phyloP scores from a whole-genome alignment of 2,888 invertebrate species.

The Diarsia brunnea region DNA sequence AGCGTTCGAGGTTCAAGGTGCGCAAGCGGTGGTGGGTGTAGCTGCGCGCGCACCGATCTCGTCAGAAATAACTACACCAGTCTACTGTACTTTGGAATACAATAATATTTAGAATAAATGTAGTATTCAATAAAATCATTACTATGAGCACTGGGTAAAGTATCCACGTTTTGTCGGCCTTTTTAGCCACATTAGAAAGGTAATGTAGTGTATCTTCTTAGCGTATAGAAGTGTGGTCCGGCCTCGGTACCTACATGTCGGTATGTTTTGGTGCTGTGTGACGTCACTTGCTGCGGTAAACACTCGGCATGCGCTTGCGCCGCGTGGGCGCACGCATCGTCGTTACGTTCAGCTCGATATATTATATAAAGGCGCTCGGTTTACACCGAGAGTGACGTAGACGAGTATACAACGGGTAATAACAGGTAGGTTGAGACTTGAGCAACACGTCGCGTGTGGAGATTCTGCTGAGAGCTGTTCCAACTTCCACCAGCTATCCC shows the following conservation, averaged over 20 bases:
- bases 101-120: not conserved
- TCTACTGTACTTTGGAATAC: not conserved
- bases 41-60: constrained; percentile 14
- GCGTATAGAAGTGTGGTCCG: not conserved
- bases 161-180: not conserved
- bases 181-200: not conserved
- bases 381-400: constrained; percentile 39
- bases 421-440: not conserved
- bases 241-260: constrained; percentile 6
- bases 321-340: constrained; percentile 30
- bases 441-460: not conserved
- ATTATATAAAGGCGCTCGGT: constrained; percentile 33
- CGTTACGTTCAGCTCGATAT: constrained; percentile 46
- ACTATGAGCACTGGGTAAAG: too few relatives aligned
- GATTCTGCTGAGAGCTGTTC: not conserved
- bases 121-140: not conserved
- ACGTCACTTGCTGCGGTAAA: constrained; percentile 53
- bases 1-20: constrained; percentile 58
- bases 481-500: not conserved
- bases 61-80: not conserved
- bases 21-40: not conserved
- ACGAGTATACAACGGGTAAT: constrained; percentile 1
- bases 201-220: not conserved
- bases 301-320: constrained; percentile 38
- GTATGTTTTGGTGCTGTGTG: constrained; percentile 51